phyloP scores from a whole-genome alignment of 2,797 vertebrate species.

The Neomorphus geoffroyi region DNA sequence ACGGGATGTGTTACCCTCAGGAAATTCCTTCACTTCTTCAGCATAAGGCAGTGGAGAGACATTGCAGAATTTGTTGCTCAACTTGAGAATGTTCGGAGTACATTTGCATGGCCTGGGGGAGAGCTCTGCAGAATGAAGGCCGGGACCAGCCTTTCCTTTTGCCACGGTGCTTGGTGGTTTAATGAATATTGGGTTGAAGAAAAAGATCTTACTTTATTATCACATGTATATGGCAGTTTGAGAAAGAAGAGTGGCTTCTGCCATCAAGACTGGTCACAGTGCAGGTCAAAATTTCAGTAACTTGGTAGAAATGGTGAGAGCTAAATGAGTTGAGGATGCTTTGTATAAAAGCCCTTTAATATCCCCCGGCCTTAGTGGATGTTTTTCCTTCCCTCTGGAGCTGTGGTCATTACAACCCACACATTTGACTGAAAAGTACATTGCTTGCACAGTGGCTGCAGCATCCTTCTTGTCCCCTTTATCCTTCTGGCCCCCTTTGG shows the following conservation, averaged over 20 bases:
- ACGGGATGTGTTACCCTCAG: not conserved
- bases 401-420: not conserved
- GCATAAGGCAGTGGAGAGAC: not conserved
- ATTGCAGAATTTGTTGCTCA: not conserved
- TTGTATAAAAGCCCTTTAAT: not conserved
- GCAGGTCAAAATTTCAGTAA: not conserved
- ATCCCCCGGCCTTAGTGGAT: not conserved
- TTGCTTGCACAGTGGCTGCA: not conserved
- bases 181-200: not conserved
- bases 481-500: not conserved
- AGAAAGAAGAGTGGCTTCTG: not conserved
- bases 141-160: not conserved
- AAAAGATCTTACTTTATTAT: not conserved
- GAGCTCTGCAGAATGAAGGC: not conserved
- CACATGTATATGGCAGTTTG: not conserved
- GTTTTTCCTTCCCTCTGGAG: not conserved
- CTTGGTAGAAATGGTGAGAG: not conserved
- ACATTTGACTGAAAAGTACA: not conserved
- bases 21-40: not conserved
- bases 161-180: not conserved
- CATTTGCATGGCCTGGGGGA: not conserved
- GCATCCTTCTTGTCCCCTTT: not conserved
- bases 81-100: not conserved
- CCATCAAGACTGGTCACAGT: not conserved
- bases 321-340: not conserved